Base-by-base conservation (phyloP, 1,140 invertebrate species). In the Orius insidiosus region DNA sequence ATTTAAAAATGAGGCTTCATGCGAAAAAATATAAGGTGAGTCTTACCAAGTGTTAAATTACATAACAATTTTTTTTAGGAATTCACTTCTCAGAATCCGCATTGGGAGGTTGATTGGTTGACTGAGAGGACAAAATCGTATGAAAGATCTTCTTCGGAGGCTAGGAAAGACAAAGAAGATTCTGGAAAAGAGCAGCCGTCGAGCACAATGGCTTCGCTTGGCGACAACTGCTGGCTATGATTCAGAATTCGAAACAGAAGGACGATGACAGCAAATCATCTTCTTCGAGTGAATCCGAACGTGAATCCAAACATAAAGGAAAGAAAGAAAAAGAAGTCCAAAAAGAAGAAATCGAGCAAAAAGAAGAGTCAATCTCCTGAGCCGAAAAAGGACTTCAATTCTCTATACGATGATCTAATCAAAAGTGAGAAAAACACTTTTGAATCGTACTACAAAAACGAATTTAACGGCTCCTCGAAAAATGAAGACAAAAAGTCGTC, bases 31-130 rank as follows among this genome's bases (percentile, higher is more conserved):
- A 80, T 61, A 68, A 74, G 35, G 84, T 85, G 62, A 74, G 72
- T 71, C 54, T n/a, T n/a, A n/a, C n/a, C n/a, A n/a, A n/a, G n/a
- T n/a, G 58, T 52, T 31, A 47, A 39, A 45, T 44, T 46, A 46
- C 38, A 37, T 41, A 49, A 31, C 13, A 41, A 18, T 41, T 5
- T 24, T 24, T 24, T 49, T 13, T 56, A 85, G 83, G 74, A 72
- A 47, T 85, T 80, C 53, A 71, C 81, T 5, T 75, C 79, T 37
- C 75, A 83, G 61, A 83, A 83, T 63, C 80, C 82, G 0, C 78
- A 83, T 53, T 86, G 81, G 76, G 84, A 88, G 60, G 76, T 73
- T 0, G 80, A 85, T 54, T 86, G 82, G 80, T 70, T 83, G 62
- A 74, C 72, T 1, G 81, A 85, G 58, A 67, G 84, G 3, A 79